Evolutionary conservation across 2,113 vertebrate species (phyloP).

Genomic region (Paradoxurus hermaphroditus): DNA sequence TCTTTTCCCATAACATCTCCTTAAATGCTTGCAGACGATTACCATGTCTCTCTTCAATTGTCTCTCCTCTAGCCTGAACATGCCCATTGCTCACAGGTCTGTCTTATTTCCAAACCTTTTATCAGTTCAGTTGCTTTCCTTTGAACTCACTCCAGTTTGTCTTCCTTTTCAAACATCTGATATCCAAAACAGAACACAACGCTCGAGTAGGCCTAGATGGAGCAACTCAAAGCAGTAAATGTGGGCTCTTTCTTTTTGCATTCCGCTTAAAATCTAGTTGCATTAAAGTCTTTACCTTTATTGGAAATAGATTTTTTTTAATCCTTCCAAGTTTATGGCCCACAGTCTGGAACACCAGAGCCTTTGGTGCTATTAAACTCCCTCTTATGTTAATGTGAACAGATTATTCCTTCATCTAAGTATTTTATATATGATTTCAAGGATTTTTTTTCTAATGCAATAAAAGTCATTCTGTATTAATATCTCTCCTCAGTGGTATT

Average conservation of each 20-base stretch:
- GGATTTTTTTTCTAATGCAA: neutral
- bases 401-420: neutral
- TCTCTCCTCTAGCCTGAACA: conserved; percentile 33
- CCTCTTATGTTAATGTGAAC: conserved; percentile 26
- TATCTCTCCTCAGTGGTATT: neutral
- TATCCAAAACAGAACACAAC: conserved; percentile 35
- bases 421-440: conserved; percentile 50
- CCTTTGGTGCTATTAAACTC: neutral
- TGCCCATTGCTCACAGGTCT: conserved; percentile 57
- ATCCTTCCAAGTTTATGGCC: conserved; percentile 44
- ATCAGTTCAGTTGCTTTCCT: conserved; percentile 59
- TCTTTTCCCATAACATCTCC: neutral
- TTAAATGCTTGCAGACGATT: conserved; percentile 51
- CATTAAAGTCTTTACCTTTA: conserved; percentile 65
- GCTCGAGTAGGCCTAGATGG: neutral
- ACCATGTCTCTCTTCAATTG: neutral
- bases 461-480: conserved; percentile 7
- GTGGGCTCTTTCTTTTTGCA: conserved; percentile 21
- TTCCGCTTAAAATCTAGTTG: conserved; percentile 39
- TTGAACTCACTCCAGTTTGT: conserved; percentile 71
- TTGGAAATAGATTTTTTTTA: conserved; percentile 56
- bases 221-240: conserved; percentile 25
- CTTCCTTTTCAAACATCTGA: conserved; percentile 53
- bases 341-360: conserved; percentile 2
- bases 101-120: conserved; percentile 69